Evolutionary conservation across 2,797 vertebrate species (phyloP).

Genomic region (Moxostoma hubbsi): DNA sequence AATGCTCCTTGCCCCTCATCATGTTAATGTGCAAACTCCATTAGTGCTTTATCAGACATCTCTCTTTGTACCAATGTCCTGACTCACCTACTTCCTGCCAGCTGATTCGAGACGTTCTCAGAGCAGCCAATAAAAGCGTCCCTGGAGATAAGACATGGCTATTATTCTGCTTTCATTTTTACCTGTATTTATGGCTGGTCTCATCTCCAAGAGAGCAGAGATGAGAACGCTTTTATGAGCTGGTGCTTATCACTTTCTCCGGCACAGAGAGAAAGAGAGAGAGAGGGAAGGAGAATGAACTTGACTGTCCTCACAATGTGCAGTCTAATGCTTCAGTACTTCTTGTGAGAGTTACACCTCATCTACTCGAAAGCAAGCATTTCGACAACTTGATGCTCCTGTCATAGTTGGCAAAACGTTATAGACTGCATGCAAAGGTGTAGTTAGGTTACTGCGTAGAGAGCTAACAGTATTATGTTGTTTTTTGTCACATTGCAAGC

Average conservation of each 20-base stretch:
- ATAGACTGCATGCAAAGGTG: background rate
- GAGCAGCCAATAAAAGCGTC: slow-evolving; percentile 40
- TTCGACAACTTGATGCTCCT: no score
- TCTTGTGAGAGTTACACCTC: background rate
- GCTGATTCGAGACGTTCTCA: slow-evolving; percentile 22
- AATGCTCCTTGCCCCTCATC: background rate
- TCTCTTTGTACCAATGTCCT: slow-evolving; percentile 32
- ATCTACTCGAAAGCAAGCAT: background rate
- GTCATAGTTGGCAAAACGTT: no score
- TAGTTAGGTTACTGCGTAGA: background rate
- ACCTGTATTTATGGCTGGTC: slow-evolving; percentile 35
- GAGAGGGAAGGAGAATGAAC: slow-evolving; percentile 21
- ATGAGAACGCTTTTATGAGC: slow-evolving; percentile 37
- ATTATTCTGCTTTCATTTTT: slow-evolving; percentile 40
- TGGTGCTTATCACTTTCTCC: slow-evolving; percentile 22
- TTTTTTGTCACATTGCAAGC: no score
- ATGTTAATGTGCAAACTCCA: slow-evolving; percentile 26
- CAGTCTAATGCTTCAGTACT: background rate
- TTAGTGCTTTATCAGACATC: slow-evolving; percentile 42
- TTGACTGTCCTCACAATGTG: background rate
- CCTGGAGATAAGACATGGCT: slow-evolving; percentile 28
- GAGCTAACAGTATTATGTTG: no score
- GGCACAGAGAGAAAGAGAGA: background rate
- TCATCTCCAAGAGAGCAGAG: slow-evolving; percentile 37
- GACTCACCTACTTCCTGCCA: slow-evolving; percentile 3